A percentile compares a stretch with the other conserved stretches of the same genome.
Evolutionary conservation across 1,140 invertebrate species (phyloP).

Genomic region (Rhizoglyphus robini): DNA sequence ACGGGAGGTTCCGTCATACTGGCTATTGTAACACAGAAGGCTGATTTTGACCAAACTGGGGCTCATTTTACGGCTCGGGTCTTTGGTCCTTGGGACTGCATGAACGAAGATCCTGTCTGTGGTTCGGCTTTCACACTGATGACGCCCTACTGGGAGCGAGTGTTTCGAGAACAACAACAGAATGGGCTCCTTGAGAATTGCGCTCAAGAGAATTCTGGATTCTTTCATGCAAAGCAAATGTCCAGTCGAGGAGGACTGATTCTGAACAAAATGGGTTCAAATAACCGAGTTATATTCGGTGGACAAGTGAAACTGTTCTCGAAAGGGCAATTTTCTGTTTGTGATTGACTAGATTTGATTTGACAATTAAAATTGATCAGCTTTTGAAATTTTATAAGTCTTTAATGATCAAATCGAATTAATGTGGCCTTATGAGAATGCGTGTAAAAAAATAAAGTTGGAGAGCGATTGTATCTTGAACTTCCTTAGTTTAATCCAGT

Average conservation of each 20-base stretch:
- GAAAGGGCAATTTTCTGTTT: not conserved
- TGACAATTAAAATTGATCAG: too few relatives aligned
- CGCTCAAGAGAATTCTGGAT: not conserved
- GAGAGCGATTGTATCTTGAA: too few relatives aligned
- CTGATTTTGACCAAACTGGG: conserved; percentile 26
- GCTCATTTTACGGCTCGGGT: conserved; percentile 42
- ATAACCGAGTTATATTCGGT: not conserved
- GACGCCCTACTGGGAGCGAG: not conserved
- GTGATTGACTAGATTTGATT: too few relatives aligned
- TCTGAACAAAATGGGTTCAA: not conserved
- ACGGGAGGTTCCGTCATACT: conserved; percentile 25
- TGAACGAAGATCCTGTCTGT: conserved; percentile 46
- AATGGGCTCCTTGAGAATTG: too few relatives aligned
- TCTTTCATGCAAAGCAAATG: not conserved
- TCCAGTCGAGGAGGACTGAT: not conserved
- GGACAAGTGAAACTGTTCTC: not conserved
- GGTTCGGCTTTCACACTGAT: conserved; percentile 37
- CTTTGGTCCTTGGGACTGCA: conserved; percentile 46
- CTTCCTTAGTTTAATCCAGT: too few relatives aligned
- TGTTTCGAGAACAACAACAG: too few relatives aligned
- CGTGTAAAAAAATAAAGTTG: too few relatives aligned
- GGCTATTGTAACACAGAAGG: conserved; percentile 24
- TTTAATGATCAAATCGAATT: too few relatives aligned
- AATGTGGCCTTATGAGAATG: too few relatives aligned
- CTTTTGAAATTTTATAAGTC: too few relatives aligned